These are phyloP conservation scores for Lasaia peninsularis DNA, from an alignment of 1,140 invertebrate species.

Conservation along the genomic window DNA sequence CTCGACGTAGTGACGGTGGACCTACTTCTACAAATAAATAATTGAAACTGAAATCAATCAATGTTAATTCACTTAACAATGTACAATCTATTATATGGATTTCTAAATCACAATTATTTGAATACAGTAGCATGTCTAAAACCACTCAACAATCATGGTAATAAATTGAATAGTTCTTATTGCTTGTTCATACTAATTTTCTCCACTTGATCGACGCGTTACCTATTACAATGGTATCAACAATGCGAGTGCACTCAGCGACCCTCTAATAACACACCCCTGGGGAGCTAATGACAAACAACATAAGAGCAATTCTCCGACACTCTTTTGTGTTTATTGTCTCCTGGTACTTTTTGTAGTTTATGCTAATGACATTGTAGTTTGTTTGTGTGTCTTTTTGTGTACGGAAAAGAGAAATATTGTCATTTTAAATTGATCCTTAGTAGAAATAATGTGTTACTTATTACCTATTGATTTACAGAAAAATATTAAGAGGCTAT, in stretches of 20 bases:
- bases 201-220: conserved; percentile 10
- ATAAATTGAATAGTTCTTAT: conserved; percentile 9
- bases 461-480: too few species aligned
- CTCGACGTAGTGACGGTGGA: too few species aligned
- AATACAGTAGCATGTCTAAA: conserved; percentile 1
- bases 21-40: too few species aligned
- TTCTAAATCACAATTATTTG: neutral
- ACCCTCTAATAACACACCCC: conserved; percentile 5
- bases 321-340: conserved; percentile 5
- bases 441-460: too few species aligned
- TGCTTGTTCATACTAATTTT: conserved; percentile 11
- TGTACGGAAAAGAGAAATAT: too few species aligned
- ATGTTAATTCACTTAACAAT: neutral
- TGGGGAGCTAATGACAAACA: conserved; percentile 11
- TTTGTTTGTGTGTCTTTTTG: too few species aligned
- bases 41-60: neutral
- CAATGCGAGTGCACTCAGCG: conserved; percentile 1
- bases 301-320: conserved; percentile 7
- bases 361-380: neutral
- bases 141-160: conserved; percentile 1
- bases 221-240: conserved; percentile 4
- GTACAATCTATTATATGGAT: neutral
- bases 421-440: too few species aligned
- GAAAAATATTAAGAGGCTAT: too few species aligned
- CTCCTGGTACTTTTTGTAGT: neutral